Percentiles rank a stretch among this genome's conserved stretches.
Evolutionary conservation across 2,797 vertebrate genomes (phyloP).

Genomic region (Sebastolobus altivelis): DNA sequence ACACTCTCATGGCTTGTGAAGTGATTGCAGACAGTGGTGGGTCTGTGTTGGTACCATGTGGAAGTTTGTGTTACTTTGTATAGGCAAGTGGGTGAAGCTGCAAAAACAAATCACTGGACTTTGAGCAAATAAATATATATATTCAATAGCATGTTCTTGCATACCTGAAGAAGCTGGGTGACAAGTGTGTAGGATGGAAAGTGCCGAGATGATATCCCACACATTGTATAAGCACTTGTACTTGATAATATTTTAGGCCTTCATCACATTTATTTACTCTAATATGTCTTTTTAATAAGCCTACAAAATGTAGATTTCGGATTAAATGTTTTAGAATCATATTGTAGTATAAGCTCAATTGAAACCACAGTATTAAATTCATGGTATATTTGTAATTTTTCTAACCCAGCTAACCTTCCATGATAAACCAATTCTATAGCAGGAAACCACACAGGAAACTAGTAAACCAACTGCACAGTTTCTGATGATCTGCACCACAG

Average conservation of each 20-base stretch:
- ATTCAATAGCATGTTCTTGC: neutral
- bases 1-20: conserved; percentile 1
- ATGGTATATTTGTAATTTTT: neutral
- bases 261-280: neutral
- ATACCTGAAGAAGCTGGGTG: neutral
- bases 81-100: conserved; percentile 43
- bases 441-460: conserved; percentile 17
- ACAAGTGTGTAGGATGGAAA: neutral
- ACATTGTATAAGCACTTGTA: neutral
- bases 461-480: neutral
- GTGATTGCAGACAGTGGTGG: conserved; percentile 28
- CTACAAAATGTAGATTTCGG: neutral
- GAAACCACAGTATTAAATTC: neutral
- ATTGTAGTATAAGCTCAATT: neutral
- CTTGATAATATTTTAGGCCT: neutral
- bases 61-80: conserved; percentile 34
- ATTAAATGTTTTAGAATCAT: neutral
- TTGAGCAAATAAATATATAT: conserved; percentile 8
- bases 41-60: conserved; percentile 33
- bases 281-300: neutral
- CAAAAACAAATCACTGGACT: conserved; percentile 17
- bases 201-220: neutral
- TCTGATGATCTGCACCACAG: neutral
- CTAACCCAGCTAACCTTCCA: neutral
- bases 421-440: neutral